phyloP scores from a whole-genome alignment of 2,888 invertebrate species.

The Xestia ashworthii region DNA sequence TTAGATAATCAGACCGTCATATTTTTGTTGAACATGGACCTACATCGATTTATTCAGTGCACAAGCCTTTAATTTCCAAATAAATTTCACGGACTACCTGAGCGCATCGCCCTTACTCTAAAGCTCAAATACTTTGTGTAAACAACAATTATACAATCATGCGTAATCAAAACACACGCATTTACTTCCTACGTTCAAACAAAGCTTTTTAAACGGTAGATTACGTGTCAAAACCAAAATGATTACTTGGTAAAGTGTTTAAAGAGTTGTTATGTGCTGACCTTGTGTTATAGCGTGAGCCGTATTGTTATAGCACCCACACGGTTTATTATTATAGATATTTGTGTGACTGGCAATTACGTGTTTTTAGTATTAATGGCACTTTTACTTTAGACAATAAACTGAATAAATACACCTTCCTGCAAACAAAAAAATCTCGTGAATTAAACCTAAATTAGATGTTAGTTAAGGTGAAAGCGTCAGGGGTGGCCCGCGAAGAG shows the following conservation, averaged over 20 bases:
- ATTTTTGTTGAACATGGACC: no score
- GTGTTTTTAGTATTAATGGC: background rate
- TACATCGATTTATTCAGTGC: no score
- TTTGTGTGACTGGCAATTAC: constrained; percentile 15
- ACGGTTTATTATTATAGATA: constrained; percentile 11
- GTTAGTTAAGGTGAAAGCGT: no score
- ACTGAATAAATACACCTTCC: background rate
- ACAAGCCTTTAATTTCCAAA: background rate
- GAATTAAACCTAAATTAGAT: background rate
- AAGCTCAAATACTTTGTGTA: background rate
- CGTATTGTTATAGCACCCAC: constrained; percentile 33
- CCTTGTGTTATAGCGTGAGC: constrained; percentile 50
- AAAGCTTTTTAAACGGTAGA: constrained; percentile 54
- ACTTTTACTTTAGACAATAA: constrained; percentile 2
- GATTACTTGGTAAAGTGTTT: constrained; percentile 57
- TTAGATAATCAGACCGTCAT: no score
- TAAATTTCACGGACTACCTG: background rate
- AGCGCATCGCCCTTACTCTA: background rate
- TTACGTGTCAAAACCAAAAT: constrained; percentile 67
- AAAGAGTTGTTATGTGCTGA: constrained; percentile 41
- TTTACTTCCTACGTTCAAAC: constrained; percentile 60
- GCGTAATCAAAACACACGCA: constrained; percentile 31
- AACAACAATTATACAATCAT: constrained; percentile 30
- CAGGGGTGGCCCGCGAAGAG: no score
- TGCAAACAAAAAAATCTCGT: background rate